These are phyloP conservation scores for Cinclus cinclus DNA, from an alignment of 2,113 vertebrate genomes.

Conservation along the genomic window DNA sequence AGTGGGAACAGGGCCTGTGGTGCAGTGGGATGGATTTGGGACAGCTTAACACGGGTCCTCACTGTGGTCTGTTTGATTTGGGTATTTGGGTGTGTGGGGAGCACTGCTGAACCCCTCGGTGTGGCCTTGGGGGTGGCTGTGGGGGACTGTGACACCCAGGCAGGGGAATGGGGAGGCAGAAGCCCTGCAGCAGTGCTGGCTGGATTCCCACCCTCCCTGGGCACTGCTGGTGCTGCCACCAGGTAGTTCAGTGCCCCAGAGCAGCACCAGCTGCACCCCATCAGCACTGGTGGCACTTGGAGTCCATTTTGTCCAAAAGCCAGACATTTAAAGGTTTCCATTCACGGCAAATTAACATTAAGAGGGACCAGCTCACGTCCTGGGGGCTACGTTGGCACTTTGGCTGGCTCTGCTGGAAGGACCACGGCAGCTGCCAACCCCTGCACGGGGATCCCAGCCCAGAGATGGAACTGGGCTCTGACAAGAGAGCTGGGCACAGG, in stretches of 20 bases:
- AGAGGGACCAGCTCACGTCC: not conserved
- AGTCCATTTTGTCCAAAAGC: not conserved
- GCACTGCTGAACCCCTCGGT: accelerated
- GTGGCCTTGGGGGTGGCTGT: not conserved
- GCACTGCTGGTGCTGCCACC: not conserved
- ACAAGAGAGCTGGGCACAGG: not conserved
- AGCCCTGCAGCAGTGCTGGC: not conserved
- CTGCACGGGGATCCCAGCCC: accelerated
- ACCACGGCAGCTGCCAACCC: accelerated
- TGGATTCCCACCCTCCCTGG: not conserved
- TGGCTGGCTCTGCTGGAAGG: not conserved
- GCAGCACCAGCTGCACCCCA: not conserved
- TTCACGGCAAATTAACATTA: accelerated
- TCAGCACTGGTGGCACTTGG: accelerated
- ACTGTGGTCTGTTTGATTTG: accelerated
- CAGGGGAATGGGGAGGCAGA: not conserved
- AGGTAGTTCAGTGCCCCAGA: not conserved
- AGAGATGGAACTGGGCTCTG: accelerated
- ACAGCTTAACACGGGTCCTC: accelerated
- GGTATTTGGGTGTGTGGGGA: accelerated
- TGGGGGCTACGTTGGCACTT: not conserved
- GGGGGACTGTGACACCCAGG: not conserved
- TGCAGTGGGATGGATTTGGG: accelerated
- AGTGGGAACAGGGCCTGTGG: not conserved
- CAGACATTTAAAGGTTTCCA: not conserved